Percentiles rank a stretch among this genome's conserved stretches.
Evolutionary conservation across 2,888 invertebrate species (phyloP).

Genomic region (Alcis repandata): DNA sequence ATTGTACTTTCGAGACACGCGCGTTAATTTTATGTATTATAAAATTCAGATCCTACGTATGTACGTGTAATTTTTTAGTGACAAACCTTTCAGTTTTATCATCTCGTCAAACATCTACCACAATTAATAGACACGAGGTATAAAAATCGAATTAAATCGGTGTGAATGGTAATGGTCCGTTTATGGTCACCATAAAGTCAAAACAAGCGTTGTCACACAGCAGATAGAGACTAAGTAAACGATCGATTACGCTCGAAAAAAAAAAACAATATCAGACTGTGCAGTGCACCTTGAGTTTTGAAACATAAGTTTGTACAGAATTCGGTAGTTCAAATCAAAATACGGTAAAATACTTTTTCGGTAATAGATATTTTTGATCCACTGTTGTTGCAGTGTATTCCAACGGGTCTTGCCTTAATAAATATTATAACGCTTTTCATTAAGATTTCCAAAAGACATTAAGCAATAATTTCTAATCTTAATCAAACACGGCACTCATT

Average conservation of each 20-base stretch:
- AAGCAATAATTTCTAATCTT: constrained; percentile 34
- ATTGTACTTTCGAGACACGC: constrained; percentile 30
- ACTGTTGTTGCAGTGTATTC: too few relatives aligned
- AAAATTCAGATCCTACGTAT: constrained; percentile 56
- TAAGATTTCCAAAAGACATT: background rate
- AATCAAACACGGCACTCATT: constrained; percentile 42
- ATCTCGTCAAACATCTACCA: constrained; percentile 69
- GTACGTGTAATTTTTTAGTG: constrained; percentile 64
- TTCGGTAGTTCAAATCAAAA: too few relatives aligned
- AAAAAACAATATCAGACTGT: background rate
- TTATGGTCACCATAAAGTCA: constrained; percentile 74
- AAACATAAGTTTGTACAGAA: constrained; percentile 32
- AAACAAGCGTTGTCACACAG: constrained; percentile 70
- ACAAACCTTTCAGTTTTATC: constrained; percentile 74
- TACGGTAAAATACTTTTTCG: too few relatives aligned
- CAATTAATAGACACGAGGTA: constrained; percentile 73
- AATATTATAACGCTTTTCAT: too few relatives aligned
- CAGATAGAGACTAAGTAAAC: constrained; percentile 41
- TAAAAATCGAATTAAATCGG: constrained; percentile 77
- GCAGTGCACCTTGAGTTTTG: background rate
- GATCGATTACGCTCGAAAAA: background rate
- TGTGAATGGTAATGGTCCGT: constrained; percentile 76
- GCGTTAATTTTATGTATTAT: constrained; percentile 53
- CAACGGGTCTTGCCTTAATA: too few relatives aligned
- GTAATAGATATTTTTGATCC: too few relatives aligned